Evolutionary conservation across 2,113 vertebrate genomes (phyloP).

Genomic region (Cairina moschata): DNA sequence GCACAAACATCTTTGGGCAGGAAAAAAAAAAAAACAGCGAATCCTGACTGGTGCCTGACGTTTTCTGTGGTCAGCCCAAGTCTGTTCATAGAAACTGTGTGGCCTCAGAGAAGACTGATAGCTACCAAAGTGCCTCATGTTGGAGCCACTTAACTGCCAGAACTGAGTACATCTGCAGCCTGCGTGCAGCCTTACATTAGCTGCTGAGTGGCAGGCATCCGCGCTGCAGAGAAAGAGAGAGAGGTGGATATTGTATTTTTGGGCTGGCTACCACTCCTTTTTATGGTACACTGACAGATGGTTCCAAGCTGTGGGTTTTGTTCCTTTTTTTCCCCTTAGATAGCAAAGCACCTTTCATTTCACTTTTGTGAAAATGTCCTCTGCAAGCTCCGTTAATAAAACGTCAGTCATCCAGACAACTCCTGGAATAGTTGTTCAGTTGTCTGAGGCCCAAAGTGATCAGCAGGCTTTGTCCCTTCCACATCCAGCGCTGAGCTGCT

Average conservation of each 20-base stretch:
- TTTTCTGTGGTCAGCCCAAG: not conserved
- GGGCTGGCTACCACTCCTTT: not conserved
- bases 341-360: not conserved
- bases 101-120: not conserved
- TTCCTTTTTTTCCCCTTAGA: not conserved
- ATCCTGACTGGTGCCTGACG: not conserved
- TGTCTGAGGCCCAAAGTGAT: not conserved
- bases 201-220: not conserved
- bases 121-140: not conserved
- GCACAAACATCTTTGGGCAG: not conserved
- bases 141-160: not conserved
- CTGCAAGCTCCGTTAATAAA: not conserved
- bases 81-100: not conserved
- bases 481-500: not conserved
- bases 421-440: not conserved
- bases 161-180: not conserved
- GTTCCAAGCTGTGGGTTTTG: not conserved
- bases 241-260: not conserved
- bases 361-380: not conserved
- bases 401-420: not conserved
- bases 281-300: not conserved
- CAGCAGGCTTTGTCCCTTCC: not conserved
- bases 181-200: not conserved
- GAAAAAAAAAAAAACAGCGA: not conserved
- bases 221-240: not conserved